phyloP scores from a whole-genome alignment of 2,113 vertebrate genomes.

The Rhizomys pruinosus region DNA sequence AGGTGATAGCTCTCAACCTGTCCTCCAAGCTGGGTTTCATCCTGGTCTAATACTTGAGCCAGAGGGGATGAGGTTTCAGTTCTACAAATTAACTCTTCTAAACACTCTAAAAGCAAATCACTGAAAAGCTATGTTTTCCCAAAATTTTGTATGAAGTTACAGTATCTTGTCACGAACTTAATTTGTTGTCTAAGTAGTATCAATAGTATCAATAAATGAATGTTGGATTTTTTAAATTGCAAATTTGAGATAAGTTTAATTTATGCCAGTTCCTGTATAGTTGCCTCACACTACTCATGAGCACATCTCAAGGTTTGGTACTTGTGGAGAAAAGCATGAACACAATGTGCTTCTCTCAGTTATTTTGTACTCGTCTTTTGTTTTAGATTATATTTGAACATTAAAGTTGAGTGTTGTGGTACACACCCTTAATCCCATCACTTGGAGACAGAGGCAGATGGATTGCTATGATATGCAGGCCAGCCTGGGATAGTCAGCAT shows the following conservation, averaged over 20 bases:
- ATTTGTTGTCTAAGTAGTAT: not conserved
- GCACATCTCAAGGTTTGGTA: not conserved
- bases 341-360: not conserved
- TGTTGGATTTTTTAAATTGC: not conserved
- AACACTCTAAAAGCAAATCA: not conserved
- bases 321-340: not conserved
- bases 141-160: not conserved
- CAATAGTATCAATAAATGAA: not conserved
- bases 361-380: not conserved
- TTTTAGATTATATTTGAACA: conserved; percentile 19
- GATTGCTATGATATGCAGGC: no score
- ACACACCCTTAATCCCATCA: no score
- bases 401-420: no score
- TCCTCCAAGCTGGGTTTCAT: no score
- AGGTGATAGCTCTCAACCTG: no score
- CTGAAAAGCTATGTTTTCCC: not conserved
- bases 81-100: not conserved
- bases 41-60: not conserved
- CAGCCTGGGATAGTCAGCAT: no score
- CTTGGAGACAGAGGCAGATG: no score
- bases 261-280: not conserved
- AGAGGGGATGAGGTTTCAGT: accelerated
- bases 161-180: not conserved
- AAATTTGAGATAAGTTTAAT: not conserved
- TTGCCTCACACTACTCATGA: not conserved